phyloP scores from a whole-genome alignment of 2,888 invertebrate species.

The Sericinus montela region DNA sequence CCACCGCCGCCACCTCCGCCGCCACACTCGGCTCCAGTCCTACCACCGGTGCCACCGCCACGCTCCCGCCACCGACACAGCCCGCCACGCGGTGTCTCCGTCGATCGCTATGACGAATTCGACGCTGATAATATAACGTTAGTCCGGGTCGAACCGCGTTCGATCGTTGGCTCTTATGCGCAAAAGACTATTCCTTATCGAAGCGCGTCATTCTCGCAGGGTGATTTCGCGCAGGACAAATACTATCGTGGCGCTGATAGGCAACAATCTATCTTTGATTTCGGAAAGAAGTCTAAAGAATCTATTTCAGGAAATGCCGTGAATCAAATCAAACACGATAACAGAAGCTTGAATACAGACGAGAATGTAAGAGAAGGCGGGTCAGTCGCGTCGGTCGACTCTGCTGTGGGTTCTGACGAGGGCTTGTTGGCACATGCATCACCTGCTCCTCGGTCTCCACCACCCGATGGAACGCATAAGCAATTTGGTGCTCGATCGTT shows the following conservation, averaged over 20 bases:
- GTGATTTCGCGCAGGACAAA: conserved; percentile 84
- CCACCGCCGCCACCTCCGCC: conserved; percentile 62
- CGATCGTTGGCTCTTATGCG: conserved; percentile 80
- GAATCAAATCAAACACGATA: conserved; percentile 32
- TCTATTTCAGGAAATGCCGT: conserved; percentile 36
- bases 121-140: conserved; percentile 72
- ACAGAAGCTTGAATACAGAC: conserved; percentile 50
- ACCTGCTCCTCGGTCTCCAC: conserved; percentile 63
- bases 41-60: conserved; percentile 78
- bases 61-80: conserved; percentile 74
- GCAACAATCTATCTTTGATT: conserved; percentile 64
- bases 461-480: conserved; percentile 69
- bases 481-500: conserved; percentile 69
- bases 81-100: conserved; percentile 66
- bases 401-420: conserved; percentile 81
- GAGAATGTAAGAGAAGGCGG: conserved; percentile 63
- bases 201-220: conserved; percentile 93
- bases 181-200: conserved; percentile 86
- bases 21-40: conserved; percentile 74
- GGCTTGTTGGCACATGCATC: conserved; percentile 67
- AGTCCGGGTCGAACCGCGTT: conserved; percentile 79
- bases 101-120: conserved; percentile 67
- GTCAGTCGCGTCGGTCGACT: conserved; percentile 80
- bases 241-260: conserved; percentile 56
- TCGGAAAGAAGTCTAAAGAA: conserved; percentile 51